Evolutionary conservation across 2,888 invertebrate species (phyloP).

Genomic region (Chaetogeoica ovagalla): DNA sequence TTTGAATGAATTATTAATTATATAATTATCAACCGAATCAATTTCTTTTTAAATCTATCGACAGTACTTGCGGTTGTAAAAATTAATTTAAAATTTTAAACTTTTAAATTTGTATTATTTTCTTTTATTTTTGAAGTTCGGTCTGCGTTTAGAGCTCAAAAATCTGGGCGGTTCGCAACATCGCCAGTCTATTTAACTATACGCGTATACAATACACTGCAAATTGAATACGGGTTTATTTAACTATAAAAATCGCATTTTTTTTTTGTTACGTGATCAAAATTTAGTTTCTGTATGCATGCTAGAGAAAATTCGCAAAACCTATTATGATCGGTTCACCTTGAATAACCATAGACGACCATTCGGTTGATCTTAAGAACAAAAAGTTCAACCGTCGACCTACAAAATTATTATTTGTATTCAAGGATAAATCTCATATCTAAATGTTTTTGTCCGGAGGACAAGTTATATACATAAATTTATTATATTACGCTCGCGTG

Average conservation of each 20-base stretch:
- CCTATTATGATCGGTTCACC: background rate
- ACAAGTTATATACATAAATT: slow-evolving; percentile 11
- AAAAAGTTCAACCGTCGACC: slow-evolving; percentile 46
- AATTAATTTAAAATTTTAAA: too few species aligned
- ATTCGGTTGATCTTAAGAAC: slow-evolving; percentile 18
- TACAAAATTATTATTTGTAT: slow-evolving; percentile 47
- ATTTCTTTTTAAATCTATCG: too few species aligned
- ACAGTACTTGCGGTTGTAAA: too few species aligned
- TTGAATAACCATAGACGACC: slow-evolving; percentile 21
- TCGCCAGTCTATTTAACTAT: too few species aligned
- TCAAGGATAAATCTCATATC: slow-evolving; percentile 28
- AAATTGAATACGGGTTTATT: slow-evolving; percentile 9
- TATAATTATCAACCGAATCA: too few species aligned
- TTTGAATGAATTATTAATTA: too few species aligned
- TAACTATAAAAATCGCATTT: background rate
- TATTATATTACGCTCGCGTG: background rate
- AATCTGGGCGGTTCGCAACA: too few species aligned
- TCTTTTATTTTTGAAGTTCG: too few species aligned
- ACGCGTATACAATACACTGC: background rate
- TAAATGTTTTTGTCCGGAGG: slow-evolving; percentile 25
- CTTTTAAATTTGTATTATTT: too few species aligned
- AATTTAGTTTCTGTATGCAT: background rate
- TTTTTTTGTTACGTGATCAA: background rate
- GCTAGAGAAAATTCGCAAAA: background rate
- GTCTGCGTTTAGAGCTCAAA: too few species aligned